phyloP scores from a whole-genome alignment of 1,140 invertebrate species.

The Penaeus vannamei region DNA sequence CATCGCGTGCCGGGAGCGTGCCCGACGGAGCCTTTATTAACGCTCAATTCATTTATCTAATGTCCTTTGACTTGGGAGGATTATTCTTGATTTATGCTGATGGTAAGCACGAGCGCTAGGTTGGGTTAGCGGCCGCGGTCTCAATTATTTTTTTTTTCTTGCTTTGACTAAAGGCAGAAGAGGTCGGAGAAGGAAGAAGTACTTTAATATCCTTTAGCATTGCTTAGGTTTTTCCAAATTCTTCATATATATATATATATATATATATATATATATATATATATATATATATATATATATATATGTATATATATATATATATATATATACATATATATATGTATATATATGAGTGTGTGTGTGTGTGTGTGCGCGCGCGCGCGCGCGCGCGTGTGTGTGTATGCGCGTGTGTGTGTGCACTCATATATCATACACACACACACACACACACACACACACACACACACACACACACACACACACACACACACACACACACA shows the following conservation, averaged over 20 bases:
- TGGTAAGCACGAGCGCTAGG: too few relatives aligned
- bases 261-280: background rate
- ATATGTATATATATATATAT: background rate
- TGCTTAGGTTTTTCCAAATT: too few relatives aligned
- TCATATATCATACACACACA: constrained; percentile 13
- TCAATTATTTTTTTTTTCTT: too few relatives aligned
- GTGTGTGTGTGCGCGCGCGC: background rate
- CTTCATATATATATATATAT: background rate
- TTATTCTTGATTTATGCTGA: too few relatives aligned
- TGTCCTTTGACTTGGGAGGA: too few relatives aligned
- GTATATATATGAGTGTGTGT: background rate
- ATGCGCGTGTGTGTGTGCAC: background rate
- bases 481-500: constrained; percentile 11
- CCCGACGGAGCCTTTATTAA: too few relatives aligned
- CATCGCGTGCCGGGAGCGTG: too few relatives aligned
- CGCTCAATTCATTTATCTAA: too few relatives aligned
- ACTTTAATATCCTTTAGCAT: too few relatives aligned
- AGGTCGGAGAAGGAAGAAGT: too few relatives aligned
- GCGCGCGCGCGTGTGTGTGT: constrained; percentile 9
- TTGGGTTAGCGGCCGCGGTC: too few relatives aligned
- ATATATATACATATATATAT: background rate
- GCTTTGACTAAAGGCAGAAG: too few relatives aligned
- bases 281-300: background rate
- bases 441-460: constrained; percentile 11
- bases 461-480: constrained; percentile 11